Evolutionary conservation across 2,888 invertebrate species (phyloP), one percentile per base, ranked within the genome.

Genomic region (Euproctis similis): DNA sequence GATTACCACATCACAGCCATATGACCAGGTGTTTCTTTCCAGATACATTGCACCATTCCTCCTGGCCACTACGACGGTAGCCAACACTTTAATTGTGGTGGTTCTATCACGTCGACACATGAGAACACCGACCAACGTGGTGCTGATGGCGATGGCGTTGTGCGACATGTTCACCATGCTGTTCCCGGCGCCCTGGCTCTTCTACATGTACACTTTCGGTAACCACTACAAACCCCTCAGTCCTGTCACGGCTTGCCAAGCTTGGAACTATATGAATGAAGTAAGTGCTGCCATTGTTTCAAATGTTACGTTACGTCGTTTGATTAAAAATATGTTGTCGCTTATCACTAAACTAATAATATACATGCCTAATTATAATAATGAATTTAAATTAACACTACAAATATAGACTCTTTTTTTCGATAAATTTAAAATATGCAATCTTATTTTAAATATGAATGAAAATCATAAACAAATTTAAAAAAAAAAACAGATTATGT

Each of bases 101-200:
- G 96, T 97, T 1, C 86, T 97, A 16, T 92, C 94, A 33, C 93
- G 95, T 46, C 87, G 92, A 17, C 95, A 96, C 72, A 97, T 97
- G 97, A 73, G 93, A 13, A 94, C 94, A 0, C 95, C 96, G 0
- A 96, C 96, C 3, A 96, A 96, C 74, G 89, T 92, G n/a, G 93
- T 96, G 1, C 87, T 97, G 2, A 92, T 95, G 88, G 94, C 93
- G n/a, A 97, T 97, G 96, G 97, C 97, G 0, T 86, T 97, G 3
- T 95, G 95, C 49, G 97, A 97, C 76, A 93, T 96, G 90, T 90
- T 96, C 68, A 97, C 97, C 0, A 91, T 96, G 59, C 86, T 95
- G 28, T 92, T 95, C 60, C 95, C 96, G 0, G 92, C 95, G 0
- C 96, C 96, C 0, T 95, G 95, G 89, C 89, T 96, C 25, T 90